These are phyloP conservation scores for Syngnathus typhle DNA, from an alignment of 2,113 vertebrate species.

Conservation along the genomic window DNA sequence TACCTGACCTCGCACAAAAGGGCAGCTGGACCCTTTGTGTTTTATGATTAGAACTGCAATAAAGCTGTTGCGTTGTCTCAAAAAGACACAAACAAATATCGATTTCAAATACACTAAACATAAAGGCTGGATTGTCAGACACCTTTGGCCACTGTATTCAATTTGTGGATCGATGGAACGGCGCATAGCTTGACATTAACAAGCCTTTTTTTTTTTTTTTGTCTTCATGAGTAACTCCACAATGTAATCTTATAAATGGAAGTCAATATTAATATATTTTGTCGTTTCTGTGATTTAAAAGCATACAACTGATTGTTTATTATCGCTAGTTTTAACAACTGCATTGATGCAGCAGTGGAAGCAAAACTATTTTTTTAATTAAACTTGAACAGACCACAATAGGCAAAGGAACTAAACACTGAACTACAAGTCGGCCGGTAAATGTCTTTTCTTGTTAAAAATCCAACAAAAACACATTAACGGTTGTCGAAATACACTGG, in stretches of 20 bases:
- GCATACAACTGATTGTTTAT: not conserved
- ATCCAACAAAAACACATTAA: not conserved
- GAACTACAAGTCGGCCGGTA: not conserved
- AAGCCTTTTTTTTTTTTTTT: not conserved
- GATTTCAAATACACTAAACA: conserved; percentile 31
- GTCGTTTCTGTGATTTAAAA: not conserved
- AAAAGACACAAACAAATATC: conserved; percentile 16
- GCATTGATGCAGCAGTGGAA: not conserved
- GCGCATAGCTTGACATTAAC: conserved; percentile 71
- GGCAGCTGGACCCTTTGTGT: conserved; percentile 57
- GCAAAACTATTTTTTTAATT: not conserved
- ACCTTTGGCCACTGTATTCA: conserved; percentile 10
- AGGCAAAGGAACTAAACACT: not conserved
- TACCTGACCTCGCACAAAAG: conserved; percentile 58
- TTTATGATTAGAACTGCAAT: conserved; percentile 49
- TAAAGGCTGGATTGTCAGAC: conserved; percentile 12
- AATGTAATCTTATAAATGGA: not conserved
- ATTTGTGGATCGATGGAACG: not conserved
- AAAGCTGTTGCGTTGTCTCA: conserved; percentile 27
- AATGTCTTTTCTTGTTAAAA: not conserved
- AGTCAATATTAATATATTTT: not conserved
- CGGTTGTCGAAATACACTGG: no score
- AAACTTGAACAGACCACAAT: not conserved
- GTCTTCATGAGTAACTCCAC: not conserved
- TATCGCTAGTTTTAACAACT: not conserved